Base-by-base conservation (phyloP, 2,797 vertebrate species). In the Chaetodon trifasciatus region DNA sequence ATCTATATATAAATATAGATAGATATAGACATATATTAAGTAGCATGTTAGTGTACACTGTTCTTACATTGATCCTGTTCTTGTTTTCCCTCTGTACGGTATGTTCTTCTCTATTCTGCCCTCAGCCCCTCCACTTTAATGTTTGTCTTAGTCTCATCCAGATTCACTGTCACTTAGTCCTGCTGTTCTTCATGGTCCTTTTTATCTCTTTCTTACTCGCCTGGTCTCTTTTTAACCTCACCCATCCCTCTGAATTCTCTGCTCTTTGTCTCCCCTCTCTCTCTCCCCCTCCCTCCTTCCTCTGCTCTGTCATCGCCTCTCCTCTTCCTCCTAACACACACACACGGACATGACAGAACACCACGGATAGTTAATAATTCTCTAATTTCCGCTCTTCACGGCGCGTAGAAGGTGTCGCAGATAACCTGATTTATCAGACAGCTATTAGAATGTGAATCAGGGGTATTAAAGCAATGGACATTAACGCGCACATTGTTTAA, bases 361-460 rank as follows among this genome's bases (percentile, higher is more conserved):
- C 83, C 78, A 32, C 73, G 72, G 92, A 93, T 93, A 93, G 93
- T 95, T 95, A 94, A 95, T 95, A 96, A 95, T 93, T 93, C 91
- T 93, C 94, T 95, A 93, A 96, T 95, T 95, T 95, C 93, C 93
- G 79, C 93, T 94, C 92, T 95, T 94, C 93, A 92, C 86, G 90
- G 91, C 84, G 75, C 78, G 89, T 93, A 92, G 92, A 94, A 94
- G 93, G 93, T 94, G 93, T 93, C 88, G 78, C 88, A 93, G 93
- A 96, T 96, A 96, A 95, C 93, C 92, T 95, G 94, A 95, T 95
- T 95, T 94, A 95, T 95, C 94, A 94, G 94, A 91, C 87, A 85
- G 89, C 91, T 93, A 94, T 95, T 95, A 95, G 93, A 93, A 94
- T 92, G 92, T 87, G 94, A 93, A 94, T 93, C 90, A 91, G 88